phyloP scores from a whole-genome alignment of 1,140 invertebrate genomes.

The Phenacoccus solenopsis region DNA sequence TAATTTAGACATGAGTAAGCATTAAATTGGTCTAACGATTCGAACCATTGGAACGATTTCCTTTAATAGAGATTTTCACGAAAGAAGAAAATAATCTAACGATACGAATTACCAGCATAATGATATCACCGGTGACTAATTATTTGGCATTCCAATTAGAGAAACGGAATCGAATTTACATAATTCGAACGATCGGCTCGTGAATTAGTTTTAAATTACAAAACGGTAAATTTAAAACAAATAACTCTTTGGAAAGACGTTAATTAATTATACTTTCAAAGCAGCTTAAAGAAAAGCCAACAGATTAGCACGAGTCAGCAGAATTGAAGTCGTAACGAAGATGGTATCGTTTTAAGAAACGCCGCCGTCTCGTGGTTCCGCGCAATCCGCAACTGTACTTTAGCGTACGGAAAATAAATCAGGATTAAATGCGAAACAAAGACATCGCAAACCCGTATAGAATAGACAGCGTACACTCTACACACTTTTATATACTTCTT shows the following conservation, averaged over 20 bases:
- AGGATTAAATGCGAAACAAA: constrained; percentile 13
- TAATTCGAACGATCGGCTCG: neutral
- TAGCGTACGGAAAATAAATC: constrained; percentile 11
- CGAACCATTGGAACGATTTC: too few species aligned
- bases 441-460: neutral
- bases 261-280: constrained; percentile 18
- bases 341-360: constrained; percentile 10
- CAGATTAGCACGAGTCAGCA: constrained; percentile 17
- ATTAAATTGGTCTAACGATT: too few species aligned
- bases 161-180: too few species aligned
- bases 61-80: too few species aligned
- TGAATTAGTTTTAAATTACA: neutral
- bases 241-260: constrained; percentile 1
- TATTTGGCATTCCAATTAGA: too few species aligned
- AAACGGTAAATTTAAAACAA: constrained; percentile 3
- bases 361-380: neutral
- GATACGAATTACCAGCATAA: too few species aligned
- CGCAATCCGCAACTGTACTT: neutral
- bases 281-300: constrained; percentile 5
- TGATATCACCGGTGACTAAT: too few species aligned
- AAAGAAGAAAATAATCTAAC: too few species aligned
- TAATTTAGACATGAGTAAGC: too few species aligned
- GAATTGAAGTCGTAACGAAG: constrained; percentile 15
- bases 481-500: neutral
- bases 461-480: neutral